phyloP scores from a whole-genome alignment of 2,888 invertebrate species.

The Steromphala cineraria region DNA sequence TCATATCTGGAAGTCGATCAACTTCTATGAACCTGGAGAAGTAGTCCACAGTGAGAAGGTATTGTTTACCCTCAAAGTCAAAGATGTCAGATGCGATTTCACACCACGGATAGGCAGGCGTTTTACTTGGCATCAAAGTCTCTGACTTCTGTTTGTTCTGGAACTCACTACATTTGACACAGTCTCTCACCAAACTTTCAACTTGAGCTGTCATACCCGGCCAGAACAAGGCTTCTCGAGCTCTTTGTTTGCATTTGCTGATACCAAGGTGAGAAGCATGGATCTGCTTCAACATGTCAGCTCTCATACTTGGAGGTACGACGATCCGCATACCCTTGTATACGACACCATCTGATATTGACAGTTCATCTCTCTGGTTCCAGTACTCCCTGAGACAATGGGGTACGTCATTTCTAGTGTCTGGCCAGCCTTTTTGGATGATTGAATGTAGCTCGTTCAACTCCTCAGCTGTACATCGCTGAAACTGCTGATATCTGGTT shows the following conservation, averaged over 20 bases:
- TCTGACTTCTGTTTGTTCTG: background rate
- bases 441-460: constrained; percentile 18
- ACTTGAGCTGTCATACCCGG: background rate
- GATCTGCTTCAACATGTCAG: background rate
- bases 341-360: background rate
- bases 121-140: background rate
- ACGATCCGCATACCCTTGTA: background rate
- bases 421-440: background rate
- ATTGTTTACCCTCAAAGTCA: constrained; percentile 30
- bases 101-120: background rate
- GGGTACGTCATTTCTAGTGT: background rate
- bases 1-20: constrained; percentile 26
- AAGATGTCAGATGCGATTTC: constrained; percentile 18
- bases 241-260: background rate
- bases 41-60: constrained; percentile 39
- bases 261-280: background rate
- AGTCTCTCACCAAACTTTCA: background rate
- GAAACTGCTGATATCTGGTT: background rate
- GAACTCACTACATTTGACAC: background rate
- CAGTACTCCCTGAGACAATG: background rate
- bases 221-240: background rate
- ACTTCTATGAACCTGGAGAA: constrained; percentile 36
- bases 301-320: background rate
- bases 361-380: background rate
- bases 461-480: constrained; percentile 17